Evolutionary conservation across 2,888 invertebrate species (phyloP).

Genomic region (Drosophila phalerata): DNA sequence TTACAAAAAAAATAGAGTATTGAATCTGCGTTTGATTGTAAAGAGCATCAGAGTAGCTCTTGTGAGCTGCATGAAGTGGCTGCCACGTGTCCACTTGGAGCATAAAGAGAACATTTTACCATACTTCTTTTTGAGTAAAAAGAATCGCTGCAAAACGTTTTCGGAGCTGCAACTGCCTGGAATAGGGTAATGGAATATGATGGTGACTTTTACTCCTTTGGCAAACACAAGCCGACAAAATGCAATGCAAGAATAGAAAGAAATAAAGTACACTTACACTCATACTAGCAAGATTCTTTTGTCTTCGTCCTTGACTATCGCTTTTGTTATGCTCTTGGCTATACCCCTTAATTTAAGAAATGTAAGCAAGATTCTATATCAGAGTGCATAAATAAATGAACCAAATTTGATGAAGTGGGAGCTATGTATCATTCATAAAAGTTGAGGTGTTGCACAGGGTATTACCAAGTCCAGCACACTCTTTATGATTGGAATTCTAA

Average conservation of each 20-base stretch:
- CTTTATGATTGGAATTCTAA: not conserved
- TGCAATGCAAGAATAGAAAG: conserved; percentile 6
- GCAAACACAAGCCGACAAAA: conserved; percentile 28
- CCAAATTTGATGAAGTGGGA: not conserved
- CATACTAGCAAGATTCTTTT: conserved; percentile 39
- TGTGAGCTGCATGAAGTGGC: conserved; percentile 35
- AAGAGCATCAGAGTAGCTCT: not conserved
- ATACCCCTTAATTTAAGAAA: not conserved
- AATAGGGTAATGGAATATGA: conserved; percentile 54
- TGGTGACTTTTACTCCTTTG: conserved; percentile 40
- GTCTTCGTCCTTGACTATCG: conserved; percentile 44
- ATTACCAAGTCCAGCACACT: not conserved
- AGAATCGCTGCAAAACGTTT: conserved; percentile 46
- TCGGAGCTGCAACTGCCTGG: conserved; percentile 34
- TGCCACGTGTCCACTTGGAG: conserved; percentile 59
- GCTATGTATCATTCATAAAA: not conserved
- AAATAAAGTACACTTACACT: conserved; percentile 11
- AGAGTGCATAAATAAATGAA: not conserved
- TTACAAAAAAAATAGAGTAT: conserved; percentile 18
- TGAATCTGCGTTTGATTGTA: not conserved
- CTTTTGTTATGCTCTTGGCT: conserved; percentile 26
- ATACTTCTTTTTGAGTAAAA: conserved; percentile 34
- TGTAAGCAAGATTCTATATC: not conserved
- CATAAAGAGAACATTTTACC: conserved; percentile 56
- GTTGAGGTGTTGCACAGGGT: not conserved